Conservation (phyloP, 2,113 vertebrate genomes). For the Marmota monax region DNA sequence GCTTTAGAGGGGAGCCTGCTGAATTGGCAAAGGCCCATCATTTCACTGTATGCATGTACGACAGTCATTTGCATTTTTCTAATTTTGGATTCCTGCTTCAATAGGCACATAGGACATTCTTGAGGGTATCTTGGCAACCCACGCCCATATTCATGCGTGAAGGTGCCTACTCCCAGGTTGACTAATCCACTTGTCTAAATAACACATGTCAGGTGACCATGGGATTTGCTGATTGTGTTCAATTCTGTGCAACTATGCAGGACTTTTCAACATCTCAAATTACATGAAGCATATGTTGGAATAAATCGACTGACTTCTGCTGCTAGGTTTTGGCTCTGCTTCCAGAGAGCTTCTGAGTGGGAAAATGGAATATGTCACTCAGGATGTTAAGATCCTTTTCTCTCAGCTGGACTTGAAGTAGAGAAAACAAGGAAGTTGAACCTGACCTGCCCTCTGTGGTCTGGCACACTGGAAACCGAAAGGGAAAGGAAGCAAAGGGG, state of each 20-base stretch:
- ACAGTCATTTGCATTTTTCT: slow-evolving; percentile 82
- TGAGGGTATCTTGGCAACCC: slow-evolving; percentile 76
- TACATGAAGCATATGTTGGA: slow-evolving; percentile 72
- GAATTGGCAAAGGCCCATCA: slow-evolving; percentile 70
- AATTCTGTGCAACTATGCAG: slow-evolving; percentile 19
- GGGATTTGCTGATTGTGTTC: slow-evolving; percentile 66
- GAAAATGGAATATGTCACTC: slow-evolving; percentile 63
- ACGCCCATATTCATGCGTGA: slow-evolving; percentile 61
- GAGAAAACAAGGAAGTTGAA: slow-evolving; percentile 59
- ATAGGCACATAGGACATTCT: slow-evolving; percentile 63
- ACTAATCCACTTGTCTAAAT: slow-evolving; percentile 77
- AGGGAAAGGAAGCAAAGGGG: slow-evolving; percentile 1
- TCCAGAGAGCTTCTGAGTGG: slow-evolving; percentile 55
- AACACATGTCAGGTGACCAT: slow-evolving; percentile 62
- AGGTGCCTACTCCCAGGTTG: slow-evolving; percentile 68
- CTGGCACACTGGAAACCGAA: background rate
- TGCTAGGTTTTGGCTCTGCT: slow-evolving; percentile 72
- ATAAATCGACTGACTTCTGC: slow-evolving; percentile 68
- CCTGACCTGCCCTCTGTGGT: background rate
- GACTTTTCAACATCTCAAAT: slow-evolving; percentile 65
- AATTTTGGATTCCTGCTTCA: slow-evolving; percentile 82
- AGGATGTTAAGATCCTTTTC: slow-evolving; percentile 50
- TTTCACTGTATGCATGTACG: background rate
- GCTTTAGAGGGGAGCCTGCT: slow-evolving; percentile 38
- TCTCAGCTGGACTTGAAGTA: slow-evolving; percentile 55